Conservation (phyloP, 2,888 invertebrate species). For the Heteropelma amictum region DNA sequence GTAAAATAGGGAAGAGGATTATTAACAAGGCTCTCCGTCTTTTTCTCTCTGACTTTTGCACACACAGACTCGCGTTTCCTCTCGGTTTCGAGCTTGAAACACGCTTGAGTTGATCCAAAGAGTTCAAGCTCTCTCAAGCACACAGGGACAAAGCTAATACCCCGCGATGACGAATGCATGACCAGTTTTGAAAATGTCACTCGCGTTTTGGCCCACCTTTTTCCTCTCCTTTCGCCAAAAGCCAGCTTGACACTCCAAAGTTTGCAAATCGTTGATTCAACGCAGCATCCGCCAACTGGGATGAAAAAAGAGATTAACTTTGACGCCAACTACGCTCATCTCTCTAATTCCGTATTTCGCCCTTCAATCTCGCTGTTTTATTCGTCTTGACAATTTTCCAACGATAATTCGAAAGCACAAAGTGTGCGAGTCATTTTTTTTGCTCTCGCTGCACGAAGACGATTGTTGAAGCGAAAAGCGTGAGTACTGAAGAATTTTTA, state of each 20-base stretch:
- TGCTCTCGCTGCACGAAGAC: too few relatives aligned
- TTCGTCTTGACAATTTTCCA: neutral
- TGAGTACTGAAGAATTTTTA: too few relatives aligned
- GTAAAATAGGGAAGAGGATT: slow-evolving; percentile 19
- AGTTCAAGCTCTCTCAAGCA: slow-evolving; percentile 23
- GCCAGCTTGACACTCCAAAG: too few relatives aligned
- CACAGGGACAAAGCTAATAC: slow-evolving; percentile 31
- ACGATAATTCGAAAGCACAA: neutral
- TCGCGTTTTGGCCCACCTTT: neutral
- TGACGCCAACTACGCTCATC: slow-evolving; percentile 10
- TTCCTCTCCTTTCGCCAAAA: too few relatives aligned
- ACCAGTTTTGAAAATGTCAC: neutral
- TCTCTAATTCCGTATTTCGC: neutral
- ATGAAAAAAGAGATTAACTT: too few relatives aligned
- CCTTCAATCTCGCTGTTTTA: neutral
- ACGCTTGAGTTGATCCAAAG: slow-evolving; percentile 16
- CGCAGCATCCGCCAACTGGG: too few relatives aligned
- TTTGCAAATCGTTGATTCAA: too few relatives aligned
- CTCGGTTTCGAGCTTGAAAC: neutral
- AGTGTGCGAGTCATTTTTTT: too few relatives aligned
- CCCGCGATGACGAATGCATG: neutral
- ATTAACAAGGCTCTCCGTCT: slow-evolving; percentile 29
- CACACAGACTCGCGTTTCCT: too few relatives aligned
- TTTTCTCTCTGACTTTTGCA: too few relatives aligned
- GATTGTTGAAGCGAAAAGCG: too few relatives aligned